Percentiles rank a stretch among this genome's conserved stretches.
Conservation (phyloP, 2,888 invertebrate species). For the Heliothis peltigera region DNA sequence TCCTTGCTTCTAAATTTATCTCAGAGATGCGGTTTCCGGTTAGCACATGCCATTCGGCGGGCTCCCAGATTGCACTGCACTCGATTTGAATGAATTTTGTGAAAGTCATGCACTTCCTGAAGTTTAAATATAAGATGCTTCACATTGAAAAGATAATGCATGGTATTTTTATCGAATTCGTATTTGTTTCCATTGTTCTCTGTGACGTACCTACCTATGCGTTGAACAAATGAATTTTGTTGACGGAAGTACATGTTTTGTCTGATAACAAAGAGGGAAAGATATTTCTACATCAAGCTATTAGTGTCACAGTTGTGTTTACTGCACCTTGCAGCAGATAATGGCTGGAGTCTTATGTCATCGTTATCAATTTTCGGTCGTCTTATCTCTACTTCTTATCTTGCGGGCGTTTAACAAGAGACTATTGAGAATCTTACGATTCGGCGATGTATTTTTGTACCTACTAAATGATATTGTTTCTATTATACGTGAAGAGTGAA, state of each 20-base stretch:
- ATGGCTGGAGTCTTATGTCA: constrained; percentile 39
- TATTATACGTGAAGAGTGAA: neutral
- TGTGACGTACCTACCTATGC: neutral
- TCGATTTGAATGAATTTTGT: constrained; percentile 72
- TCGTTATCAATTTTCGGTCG: constrained; percentile 44
- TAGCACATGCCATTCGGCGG: constrained; percentile 69
- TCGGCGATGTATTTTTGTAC: constrained; percentile 4
- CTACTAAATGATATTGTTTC: constrained; percentile 1
- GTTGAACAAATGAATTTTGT: neutral
- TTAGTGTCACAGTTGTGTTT: constrained; percentile 17
- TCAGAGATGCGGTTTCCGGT: constrained; percentile 84
- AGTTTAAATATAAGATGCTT: constrained; percentile 30
- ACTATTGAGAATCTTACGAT: constrained; percentile 18
- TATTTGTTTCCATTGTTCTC: neutral
- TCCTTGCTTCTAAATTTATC: constrained; percentile 84
- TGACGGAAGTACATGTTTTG: constrained; percentile 11
- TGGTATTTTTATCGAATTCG: neutral
- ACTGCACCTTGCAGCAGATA: constrained; percentile 53
- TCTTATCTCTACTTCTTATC: constrained; percentile 47
- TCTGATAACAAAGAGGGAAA: neutral
- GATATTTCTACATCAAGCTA: neutral
- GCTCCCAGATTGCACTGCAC: constrained; percentile 70
- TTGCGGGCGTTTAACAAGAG: constrained; percentile 22
- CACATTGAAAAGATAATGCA: constrained; percentile 7
- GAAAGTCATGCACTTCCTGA: constrained; percentile 67